These are phyloP conservation scores for Eulemur coronatus DNA, from an alignment of 2,797 vertebrate genomes.

Conservation along the genomic window DNA sequence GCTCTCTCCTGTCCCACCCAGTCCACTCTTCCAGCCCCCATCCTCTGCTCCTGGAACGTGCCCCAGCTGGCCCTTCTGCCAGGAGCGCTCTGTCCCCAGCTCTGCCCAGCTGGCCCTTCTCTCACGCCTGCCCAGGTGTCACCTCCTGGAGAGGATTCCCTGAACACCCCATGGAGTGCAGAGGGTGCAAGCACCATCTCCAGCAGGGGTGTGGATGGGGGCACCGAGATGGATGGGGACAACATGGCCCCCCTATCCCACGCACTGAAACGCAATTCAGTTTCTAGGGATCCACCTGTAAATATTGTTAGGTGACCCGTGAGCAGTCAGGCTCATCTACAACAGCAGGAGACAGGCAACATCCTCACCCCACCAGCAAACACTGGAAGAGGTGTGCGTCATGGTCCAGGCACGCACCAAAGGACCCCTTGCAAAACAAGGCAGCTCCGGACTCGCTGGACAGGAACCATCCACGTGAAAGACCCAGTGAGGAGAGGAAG, in stretches of 20 bases:
- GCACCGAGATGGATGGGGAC: no score
- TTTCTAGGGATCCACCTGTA: background rate
- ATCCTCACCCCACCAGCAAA: accelerated
- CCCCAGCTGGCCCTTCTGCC: background rate
- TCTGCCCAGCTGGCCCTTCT: background rate
- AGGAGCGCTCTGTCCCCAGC: no score
- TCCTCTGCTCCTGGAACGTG: background rate
- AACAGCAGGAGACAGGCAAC: background rate
- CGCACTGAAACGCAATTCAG: accelerated
- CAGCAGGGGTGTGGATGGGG: background rate
- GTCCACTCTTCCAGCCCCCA: background rate
- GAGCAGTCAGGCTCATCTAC: accelerated
- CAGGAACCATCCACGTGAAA: background rate
- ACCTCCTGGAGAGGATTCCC: background rate
- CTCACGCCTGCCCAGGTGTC: no score
- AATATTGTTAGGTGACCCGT: accelerated
- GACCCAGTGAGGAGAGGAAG: background rate
- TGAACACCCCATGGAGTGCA: background rate
- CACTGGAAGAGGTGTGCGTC: accelerated
- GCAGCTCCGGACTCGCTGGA: background rate
- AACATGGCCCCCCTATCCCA: background rate
- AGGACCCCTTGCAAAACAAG: background rate
- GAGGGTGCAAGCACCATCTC: background rate
- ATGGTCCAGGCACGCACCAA: no score
- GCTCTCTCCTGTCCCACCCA: background rate